Conservation (phyloP, 2,888 invertebrate genomes). For the Drosophila aldrichi region DNA sequence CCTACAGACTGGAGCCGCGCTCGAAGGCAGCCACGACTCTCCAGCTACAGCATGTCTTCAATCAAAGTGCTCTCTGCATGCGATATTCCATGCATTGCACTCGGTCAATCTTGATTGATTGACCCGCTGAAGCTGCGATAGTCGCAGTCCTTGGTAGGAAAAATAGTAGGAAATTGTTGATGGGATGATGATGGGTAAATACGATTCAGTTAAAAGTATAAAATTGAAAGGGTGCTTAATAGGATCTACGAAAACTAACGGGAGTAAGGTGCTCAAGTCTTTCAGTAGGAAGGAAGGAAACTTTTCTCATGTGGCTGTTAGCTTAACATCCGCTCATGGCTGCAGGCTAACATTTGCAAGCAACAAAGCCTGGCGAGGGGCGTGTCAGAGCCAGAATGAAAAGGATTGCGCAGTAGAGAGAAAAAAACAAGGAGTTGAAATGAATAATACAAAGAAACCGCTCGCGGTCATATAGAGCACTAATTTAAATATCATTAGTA, state of each 20-base stretch:
- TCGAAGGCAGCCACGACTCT: background rate
- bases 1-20: background rate
- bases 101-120: constrained; percentile 9
- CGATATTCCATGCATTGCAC: background rate
- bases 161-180: background rate
- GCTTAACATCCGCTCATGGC: background rate
- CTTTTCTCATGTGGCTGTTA: background rate
- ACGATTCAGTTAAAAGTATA: background rate
- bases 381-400: constrained; percentile 36
- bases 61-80: background rate
- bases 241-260: background rate
- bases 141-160: background rate
- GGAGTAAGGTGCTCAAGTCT: background rate
- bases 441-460: constrained; percentile 52
- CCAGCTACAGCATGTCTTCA: background rate
- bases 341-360: background rate
- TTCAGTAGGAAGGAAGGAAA: background rate
- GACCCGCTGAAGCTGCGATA: background rate
- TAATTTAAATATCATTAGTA: constrained; percentile 81
- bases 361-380: background rate
- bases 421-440: constrained; percentile 16
- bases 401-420: constrained; percentile 10
- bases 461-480: constrained; percentile 71
- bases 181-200: too few species aligned
- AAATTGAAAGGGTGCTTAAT: background rate